Percentiles rank a stretch among this genome's conserved stretches.
Evolutionary conservation across 2,888 invertebrate species (phyloP).

Genomic region (Melipona bicolor): DNA sequence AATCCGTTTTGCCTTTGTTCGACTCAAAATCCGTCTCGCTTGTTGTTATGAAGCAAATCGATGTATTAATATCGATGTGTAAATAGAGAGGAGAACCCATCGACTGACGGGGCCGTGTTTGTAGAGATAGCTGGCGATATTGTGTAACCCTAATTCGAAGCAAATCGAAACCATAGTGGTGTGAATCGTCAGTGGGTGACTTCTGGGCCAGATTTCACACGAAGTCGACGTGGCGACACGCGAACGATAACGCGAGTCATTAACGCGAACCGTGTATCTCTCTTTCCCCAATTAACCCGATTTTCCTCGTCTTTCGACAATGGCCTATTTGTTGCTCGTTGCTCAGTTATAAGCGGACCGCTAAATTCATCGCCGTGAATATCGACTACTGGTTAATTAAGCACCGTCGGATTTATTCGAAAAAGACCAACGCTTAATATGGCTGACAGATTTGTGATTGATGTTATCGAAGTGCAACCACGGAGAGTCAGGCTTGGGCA

Average conservation of each 20-base stretch:
- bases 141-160: constrained; percentile 76
- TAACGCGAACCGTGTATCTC: constrained; percentile 46
- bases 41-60: too few relatives aligned
- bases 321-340: neutral
- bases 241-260: constrained; percentile 56
- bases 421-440: neutral
- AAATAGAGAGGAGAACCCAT: neutral
- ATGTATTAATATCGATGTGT: neutral
- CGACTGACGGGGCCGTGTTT: constrained; percentile 46
- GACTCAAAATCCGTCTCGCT: too few relatives aligned
- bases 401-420: neutral
- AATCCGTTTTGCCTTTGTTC: too few relatives aligned
- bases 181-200: constrained; percentile 74
- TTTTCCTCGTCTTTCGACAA: constrained; percentile 41
- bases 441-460: neutral
- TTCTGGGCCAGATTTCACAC: constrained; percentile 71
- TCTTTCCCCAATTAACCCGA: constrained; percentile 30
- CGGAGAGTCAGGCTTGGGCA: too few relatives aligned
- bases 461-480: neutral
- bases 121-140: constrained; percentile 71
- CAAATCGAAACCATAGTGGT: constrained; percentile 79
- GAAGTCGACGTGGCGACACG: constrained; percentile 57
- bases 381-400: neutral
- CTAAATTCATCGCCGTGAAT: neutral
- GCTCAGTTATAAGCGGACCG: neutral